Conservation (phyloP, 2,888 invertebrate species). For the Ormyrus rosae region DNA sequence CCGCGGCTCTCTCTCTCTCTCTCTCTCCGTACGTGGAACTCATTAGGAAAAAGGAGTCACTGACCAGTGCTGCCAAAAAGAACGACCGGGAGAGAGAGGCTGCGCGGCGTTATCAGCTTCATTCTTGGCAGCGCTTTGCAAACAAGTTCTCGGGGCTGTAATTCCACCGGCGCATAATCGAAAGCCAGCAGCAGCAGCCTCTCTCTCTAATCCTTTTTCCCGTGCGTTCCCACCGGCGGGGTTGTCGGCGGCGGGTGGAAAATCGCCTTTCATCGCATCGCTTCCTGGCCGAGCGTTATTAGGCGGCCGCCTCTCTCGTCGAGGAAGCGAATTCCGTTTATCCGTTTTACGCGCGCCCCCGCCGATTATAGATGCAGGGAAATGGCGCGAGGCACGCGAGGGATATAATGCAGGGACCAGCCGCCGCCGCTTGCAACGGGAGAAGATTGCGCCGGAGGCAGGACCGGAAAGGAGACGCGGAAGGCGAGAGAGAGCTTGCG, state of each 20-base stretch:
- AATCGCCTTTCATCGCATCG: constrained; percentile 8
- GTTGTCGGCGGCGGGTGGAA: constrained; percentile 19
- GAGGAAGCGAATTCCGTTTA: constrained; percentile 36
- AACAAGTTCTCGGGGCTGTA: constrained; percentile 23
- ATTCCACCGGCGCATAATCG: constrained; percentile 43
- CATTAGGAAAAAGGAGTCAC: neutral
- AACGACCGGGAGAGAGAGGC: neutral
- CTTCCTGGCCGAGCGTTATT: too few species aligned
- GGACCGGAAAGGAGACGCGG: too few species aligned
- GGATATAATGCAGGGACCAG: neutral
- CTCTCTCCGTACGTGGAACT: neutral
- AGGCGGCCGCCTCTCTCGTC: neutral
- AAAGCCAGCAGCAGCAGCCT: constrained; percentile 11
- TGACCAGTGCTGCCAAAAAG: neutral
- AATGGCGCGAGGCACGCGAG: constrained; percentile 25
- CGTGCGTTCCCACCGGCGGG: constrained; percentile 33
- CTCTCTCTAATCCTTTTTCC: constrained; percentile 33
- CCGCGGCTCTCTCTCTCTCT: neutral
- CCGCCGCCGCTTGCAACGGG: too few species aligned
- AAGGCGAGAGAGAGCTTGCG: too few species aligned
- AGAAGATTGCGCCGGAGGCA: too few species aligned
- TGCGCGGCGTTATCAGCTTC: neutral
- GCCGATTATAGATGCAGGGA: neutral
- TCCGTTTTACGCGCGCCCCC: constrained; percentile 36
- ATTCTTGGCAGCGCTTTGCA: constrained; percentile 5